Base-by-base conservation (phyloP, 2,113 vertebrate genomes). In the Hippocampus comes region DNA sequence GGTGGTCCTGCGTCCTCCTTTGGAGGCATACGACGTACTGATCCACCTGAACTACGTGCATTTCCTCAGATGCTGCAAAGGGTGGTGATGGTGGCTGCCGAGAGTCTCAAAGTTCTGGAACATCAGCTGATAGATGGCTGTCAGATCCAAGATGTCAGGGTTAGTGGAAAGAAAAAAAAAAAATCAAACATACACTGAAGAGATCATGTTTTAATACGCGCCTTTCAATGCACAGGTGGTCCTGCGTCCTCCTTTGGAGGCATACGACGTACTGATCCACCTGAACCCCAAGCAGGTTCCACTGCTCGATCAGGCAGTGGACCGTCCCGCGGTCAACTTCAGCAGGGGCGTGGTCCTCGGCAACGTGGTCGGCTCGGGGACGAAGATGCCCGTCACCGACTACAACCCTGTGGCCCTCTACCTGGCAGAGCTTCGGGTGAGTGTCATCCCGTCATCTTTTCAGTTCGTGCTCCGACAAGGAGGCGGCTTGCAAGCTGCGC, bases 171-270 rank as follows among this genome's bases (percentile, higher is more conserved):
- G 12, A 8, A 7, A 23, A 11, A 23, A 23, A 1, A 65, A 11
- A 4, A 17, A 30, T 30, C 6, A 3, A 15, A 25, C 23, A 15
- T 23, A 18, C 27, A 51, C 38, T 30, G 9, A 43, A 21, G 1
- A 6, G 70, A 59, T 30, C 3, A 0, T 46, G 48, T 42, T 68
- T 60, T 18, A 27, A 18, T 21, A 46, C 15, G 43, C 43, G 0
- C 76, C 23, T 46, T 8, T 78, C n/a, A 73, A 74, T 38, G 27
- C 79, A 57, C 76, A 99, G 97, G 92, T 94, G 61, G 89, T 90
- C 53, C 94, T 99, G 88, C 95, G 97, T 20, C 95, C 97, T n/a
- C 94, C 97, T 20, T 57, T 98, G 83, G 95, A 97, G 14, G 84
- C 87, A 25, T 99, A 96, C 0, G 97, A 99, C 1, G 94, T 97